phyloP scores from a whole-genome alignment of 2,888 invertebrate genomes.

The Tachina lurida region DNA sequence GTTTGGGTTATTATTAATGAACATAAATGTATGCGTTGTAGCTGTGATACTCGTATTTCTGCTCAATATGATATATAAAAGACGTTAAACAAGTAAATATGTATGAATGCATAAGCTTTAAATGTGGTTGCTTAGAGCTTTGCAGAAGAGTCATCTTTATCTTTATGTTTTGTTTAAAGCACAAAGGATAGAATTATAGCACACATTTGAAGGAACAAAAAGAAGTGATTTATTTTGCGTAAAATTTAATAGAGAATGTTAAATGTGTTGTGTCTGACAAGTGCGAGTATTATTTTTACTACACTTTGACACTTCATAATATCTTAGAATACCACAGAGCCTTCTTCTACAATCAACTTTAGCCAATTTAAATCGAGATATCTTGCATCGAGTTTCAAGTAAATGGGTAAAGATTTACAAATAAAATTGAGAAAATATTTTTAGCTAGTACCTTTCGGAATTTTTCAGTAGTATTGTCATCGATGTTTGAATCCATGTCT shows the following conservation, averaged over 20 bases:
- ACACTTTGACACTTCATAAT: conserved; percentile 27
- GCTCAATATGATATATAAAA: conserved; percentile 16
- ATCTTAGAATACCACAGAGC: not conserved
- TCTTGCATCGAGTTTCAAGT: too few relatives aligned
- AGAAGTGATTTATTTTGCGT: conserved; percentile 7
- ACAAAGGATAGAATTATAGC: conserved; percentile 21
- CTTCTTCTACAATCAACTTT: not conserved
- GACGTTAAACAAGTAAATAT: not conserved
- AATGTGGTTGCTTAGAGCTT: conserved; percentile 11
- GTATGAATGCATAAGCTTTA: conserved; percentile 4
- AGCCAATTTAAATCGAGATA: too few relatives aligned
- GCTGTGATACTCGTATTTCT: conserved; percentile 40
- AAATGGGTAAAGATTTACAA: too few relatives aligned
- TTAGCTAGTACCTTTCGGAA: too few relatives aligned
- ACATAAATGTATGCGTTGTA: conserved; percentile 12
- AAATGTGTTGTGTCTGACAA: conserved; percentile 28
- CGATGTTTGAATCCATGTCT: too few relatives aligned
- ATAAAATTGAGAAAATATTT: too few relatives aligned
- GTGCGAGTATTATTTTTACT: not conserved
- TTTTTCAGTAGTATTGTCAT: too few relatives aligned
- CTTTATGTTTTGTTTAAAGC: conserved; percentile 7
- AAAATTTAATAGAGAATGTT: conserved; percentile 24
- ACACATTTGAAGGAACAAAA: not conserved
- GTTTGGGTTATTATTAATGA: not conserved
- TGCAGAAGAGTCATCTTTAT: conserved; percentile 2